These are phyloP conservation scores for Indicator indicator DNA, from an alignment of 2,113 vertebrate genomes.

Conservation along the genomic window DNA sequence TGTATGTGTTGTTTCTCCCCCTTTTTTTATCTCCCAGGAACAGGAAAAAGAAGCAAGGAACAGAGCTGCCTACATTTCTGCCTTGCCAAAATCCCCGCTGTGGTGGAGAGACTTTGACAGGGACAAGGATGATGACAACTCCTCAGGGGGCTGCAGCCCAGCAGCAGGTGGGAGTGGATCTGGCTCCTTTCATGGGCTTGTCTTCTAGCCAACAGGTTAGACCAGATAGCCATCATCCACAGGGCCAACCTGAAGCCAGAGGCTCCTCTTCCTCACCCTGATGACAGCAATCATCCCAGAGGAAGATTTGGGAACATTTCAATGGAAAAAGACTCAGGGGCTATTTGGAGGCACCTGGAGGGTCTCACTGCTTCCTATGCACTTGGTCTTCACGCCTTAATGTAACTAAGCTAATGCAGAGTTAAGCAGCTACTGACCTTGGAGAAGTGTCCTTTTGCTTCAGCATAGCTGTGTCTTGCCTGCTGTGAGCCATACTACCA, in stretches of 20 bases:
- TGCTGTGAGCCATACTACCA: background rate
- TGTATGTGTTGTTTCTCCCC: background rate
- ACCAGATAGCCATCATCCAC: background rate
- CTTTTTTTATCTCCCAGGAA: slow-evolving; percentile 66
- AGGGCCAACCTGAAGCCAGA: background rate
- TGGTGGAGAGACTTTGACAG: slow-evolving; percentile 82
- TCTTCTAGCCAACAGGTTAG: slow-evolving; percentile 66
- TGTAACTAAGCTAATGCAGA: background rate
- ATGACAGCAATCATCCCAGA: background rate
- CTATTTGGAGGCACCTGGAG: background rate
- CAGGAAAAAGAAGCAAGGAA: slow-evolving; percentile 83
- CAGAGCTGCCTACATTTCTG: slow-evolving; percentile 76
- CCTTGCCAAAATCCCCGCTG: slow-evolving; percentile 73
- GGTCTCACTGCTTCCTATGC: slow-evolving; percentile 47
- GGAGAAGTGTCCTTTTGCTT: slow-evolving; percentile 57
- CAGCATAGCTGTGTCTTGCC: background rate
- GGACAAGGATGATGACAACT: slow-evolving; percentile 78
- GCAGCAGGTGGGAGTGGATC: slow-evolving; percentile 60
- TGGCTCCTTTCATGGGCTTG: slow-evolving; percentile 75
- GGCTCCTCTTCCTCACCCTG: background rate
- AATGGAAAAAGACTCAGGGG: background rate
- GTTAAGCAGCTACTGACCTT: background rate
- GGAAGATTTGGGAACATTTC: background rate
- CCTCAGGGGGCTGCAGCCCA: slow-evolving; percentile 73
- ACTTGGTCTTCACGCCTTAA: slow-evolving; percentile 67